Percentiles rank a stretch among this genome's conserved stretches.
Evolutionary conservation across 2,113 vertebrate species (phyloP).

Genomic region (Indri indri): DNA sequence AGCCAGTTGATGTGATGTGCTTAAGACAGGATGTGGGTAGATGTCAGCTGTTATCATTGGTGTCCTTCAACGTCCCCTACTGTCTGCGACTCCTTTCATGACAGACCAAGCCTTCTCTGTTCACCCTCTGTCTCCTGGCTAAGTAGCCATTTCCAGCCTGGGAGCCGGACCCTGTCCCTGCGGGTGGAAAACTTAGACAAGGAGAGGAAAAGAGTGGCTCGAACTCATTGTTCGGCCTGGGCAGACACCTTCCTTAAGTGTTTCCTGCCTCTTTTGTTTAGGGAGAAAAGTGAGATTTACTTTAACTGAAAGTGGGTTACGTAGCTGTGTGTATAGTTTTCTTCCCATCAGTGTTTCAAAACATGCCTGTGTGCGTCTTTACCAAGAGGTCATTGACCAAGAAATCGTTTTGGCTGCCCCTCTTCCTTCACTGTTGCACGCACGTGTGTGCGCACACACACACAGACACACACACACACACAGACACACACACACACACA

Average conservation of each 20-base stretch:
- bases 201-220: neutral
- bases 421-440: neutral
- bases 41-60: fast-evolving
- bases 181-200: neutral
- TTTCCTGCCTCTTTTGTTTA: conserved; percentile 24
- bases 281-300: neutral
- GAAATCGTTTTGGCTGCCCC: neutral
- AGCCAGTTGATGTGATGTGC: fast-evolving
- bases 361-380: neutral
- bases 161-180: neutral
- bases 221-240: neutral
- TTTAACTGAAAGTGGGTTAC: neutral
- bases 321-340: fast-evolving
- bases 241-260: neutral
- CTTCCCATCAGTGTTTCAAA: neutral
- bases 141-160: neutral
- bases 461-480: fast-evolving
- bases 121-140: neutral
- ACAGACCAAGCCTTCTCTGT: fast-evolving
- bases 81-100: neutral
- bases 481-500: neutral
- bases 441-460: neutral
- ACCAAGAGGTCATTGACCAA: neutral
- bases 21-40: fast-evolving
- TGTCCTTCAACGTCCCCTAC: fast-evolving